Evolutionary conservation across 2,113 vertebrate species (phyloP).

Genomic region (Tachysurus vachellii): DNA sequence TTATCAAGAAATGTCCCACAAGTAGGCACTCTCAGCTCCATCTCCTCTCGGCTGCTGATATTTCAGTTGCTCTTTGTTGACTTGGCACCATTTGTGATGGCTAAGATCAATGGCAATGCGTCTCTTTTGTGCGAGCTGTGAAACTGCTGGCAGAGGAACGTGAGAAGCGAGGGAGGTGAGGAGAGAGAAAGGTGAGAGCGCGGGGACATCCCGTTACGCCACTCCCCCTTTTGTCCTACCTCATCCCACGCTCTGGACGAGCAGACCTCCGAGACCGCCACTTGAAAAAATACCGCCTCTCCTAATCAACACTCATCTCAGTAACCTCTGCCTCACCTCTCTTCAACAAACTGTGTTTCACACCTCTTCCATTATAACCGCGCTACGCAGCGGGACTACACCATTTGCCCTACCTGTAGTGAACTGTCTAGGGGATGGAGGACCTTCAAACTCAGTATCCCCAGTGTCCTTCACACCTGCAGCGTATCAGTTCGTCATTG

Average conservation of each 20-base stretch:
- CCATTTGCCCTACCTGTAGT: constrained; percentile 15
- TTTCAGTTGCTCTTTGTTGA: constrained; percentile 57
- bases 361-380: constrained; percentile 30
- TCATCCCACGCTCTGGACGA: constrained; percentile 46
- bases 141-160: constrained; percentile 51
- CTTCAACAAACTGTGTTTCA: constrained; percentile 32
- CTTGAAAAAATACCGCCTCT: constrained; percentile 17
- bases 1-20: constrained; percentile 36
- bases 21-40: constrained; percentile 30
- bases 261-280: constrained; percentile 27
- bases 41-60: constrained; percentile 38
- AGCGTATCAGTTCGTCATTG: background rate
- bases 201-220: constrained; percentile 48
- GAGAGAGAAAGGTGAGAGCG: constrained; percentile 46
- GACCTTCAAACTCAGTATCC: constrained; percentile 1
- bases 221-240: constrained; percentile 46
- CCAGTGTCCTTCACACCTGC: constrained; percentile 26
- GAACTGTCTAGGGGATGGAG: constrained; percentile 8
- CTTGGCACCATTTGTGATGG: constrained; percentile 52
- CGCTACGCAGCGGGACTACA: constrained; percentile 26
- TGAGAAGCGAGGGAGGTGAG: constrained; percentile 56
- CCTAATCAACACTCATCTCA: constrained; percentile 33
- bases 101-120: constrained; percentile 50
- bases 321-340: constrained; percentile 45
- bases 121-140: constrained; percentile 55